Evolutionary conservation across 2,888 invertebrate species (phyloP).

Genomic region (Acheta domesticus): DNA sequence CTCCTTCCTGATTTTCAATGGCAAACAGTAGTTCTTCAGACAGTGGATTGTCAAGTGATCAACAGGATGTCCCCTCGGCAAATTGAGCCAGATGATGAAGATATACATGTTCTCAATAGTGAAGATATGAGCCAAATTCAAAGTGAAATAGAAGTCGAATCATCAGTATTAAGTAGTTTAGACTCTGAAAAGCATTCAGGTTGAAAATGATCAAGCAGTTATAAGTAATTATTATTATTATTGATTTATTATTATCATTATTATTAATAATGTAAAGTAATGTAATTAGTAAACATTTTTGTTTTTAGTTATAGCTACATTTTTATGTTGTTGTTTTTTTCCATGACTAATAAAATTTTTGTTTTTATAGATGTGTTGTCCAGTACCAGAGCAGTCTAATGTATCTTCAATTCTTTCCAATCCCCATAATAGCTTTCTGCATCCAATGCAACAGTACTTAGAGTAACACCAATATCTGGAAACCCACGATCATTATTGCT

Average conservation of each 20-base stretch:
- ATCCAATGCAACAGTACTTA: constrained; percentile 37
- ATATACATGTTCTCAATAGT: not conserved
- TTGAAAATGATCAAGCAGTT: constrained; percentile 37
- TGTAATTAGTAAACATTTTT: not conserved
- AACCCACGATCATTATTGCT: constrained; percentile 63
- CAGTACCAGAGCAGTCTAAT: constrained; percentile 22
- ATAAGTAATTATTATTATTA: constrained; percentile 30
- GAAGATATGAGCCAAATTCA: constrained; percentile 29
- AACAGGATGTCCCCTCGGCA: constrained; percentile 39
- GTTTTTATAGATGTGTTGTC: constrained; percentile 29
- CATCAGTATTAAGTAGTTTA: constrained; percentile 33
- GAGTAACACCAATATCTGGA: constrained; percentile 47
- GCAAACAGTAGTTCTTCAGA: constrained; percentile 56
- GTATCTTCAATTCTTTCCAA: not conserved
- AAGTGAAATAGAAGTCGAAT: constrained; percentile 36
- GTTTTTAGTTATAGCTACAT: not conserved
- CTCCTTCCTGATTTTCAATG: constrained; percentile 27
- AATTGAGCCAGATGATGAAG: constrained; percentile 33
- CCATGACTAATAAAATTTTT: not conserved
- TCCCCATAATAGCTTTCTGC: not conserved
- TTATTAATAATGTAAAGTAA: no score
- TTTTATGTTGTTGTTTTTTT: not conserved
- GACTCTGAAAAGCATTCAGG: constrained; percentile 34
- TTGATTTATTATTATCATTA: no score
- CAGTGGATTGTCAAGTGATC: constrained; percentile 66